These are phyloP conservation scores for Bombus waltoni DNA, from an alignment of 1,140 invertebrate genomes.

Conservation along the genomic window DNA sequence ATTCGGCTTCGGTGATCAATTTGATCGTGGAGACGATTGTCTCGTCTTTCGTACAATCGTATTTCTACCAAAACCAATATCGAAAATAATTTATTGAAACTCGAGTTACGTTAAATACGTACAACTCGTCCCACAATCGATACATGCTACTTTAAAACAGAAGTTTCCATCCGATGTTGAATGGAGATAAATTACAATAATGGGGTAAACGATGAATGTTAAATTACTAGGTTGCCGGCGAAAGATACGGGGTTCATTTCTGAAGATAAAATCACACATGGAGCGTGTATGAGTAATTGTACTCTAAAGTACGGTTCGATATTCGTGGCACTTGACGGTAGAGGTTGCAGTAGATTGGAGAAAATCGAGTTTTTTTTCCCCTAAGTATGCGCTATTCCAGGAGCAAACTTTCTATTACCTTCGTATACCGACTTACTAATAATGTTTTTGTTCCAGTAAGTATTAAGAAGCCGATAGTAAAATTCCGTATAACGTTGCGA, in stretches of 20 bases:
- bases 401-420: slow-evolving; percentile 1
- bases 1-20: too few species aligned
- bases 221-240: background rate
- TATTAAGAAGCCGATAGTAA: background rate
- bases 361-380: background rate
- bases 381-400: background rate
- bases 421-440: slow-evolving; percentile 16
- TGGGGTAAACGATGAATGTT: background rate
- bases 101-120: background rate
- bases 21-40: too few species aligned
- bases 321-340: background rate
- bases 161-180: background rate
- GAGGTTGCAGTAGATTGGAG: background rate
- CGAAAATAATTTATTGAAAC: background rate
- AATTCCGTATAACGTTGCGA: background rate
- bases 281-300: background rate
- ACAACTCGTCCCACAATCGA: background rate
- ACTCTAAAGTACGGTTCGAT: background rate
- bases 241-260: background rate
- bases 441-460: background rate
- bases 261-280: background rate
- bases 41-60: too few species aligned
- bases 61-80: background rate
- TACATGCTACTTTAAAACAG: background rate
- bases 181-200: background rate